Base-by-base conservation (phyloP, 2,113 vertebrate genomes). In the Anarhynchus alexandrinus region DNA sequence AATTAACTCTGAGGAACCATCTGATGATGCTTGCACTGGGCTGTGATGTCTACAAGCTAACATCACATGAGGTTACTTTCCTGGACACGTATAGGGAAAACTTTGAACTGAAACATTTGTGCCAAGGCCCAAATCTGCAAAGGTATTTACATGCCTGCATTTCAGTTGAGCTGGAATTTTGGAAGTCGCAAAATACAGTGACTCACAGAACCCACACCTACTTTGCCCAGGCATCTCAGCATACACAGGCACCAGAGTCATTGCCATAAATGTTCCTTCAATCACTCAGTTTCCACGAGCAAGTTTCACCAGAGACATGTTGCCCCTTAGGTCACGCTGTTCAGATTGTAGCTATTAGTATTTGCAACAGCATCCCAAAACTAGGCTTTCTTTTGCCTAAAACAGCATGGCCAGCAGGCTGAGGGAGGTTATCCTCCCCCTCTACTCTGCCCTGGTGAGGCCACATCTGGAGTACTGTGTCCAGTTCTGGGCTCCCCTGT, bases 1-100 rank as follows among this genome's bases (percentile, higher is more conserved):
- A 97, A 94, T 96, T 97, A 97, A 97, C 80, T 97, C 80, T 83
- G 85, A 94, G 73, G 92, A 94, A 96, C 61, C 94, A 95, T 81
- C 64, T 91, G 77, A 97, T 81, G 93, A 92, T 92, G 94, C 70
- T 90, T 96, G 92, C 96, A 91, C 77, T 11, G 13, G 43, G 70
- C 38, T 94, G 64, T 69, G 85, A 87, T 92, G 6, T 78, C 92
- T 96, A 94, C 52, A 85, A 70, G 47, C 70, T 93, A 78, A 38
- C 66, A 64, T 71, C 51, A 77, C 77, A 69, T 84, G 45, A 47
- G 32, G 29, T 87, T 95, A 82, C 13, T 86, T 91, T 87, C 67
- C 71, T 86, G 38, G 42, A 82, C 10, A 42, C 42, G 19, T 70
- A 55, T 3, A 70, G 15, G 54, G 32, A 65, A 92, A 90, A 83